phyloP scores from a whole-genome alignment of 1,140 invertebrate species.

The Temnothorax longispinosus region DNA sequence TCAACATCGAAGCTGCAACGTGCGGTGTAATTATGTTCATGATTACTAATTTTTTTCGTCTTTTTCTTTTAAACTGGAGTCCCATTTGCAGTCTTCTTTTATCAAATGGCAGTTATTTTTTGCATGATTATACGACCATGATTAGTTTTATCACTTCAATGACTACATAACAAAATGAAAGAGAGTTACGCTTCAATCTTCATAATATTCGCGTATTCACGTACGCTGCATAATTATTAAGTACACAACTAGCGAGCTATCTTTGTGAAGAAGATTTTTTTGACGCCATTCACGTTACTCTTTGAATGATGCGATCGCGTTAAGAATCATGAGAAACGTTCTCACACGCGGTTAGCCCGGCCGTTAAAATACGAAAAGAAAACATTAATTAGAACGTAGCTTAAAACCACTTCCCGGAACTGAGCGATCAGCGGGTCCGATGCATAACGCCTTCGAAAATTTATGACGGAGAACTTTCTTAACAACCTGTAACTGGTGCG shows the following conservation, averaged over 20 bases:
- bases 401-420: constrained; percentile 19
- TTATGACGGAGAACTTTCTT: constrained; percentile 67
- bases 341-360: background rate
- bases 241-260: background rate
- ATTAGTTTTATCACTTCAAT: constrained; percentile 22
- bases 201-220: background rate
- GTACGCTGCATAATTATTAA: background rate
- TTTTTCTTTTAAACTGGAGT: background rate
- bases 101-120: background rate
- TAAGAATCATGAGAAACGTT: constrained; percentile 29
- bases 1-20: background rate
- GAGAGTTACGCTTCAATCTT: background rate
- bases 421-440: constrained; percentile 10
- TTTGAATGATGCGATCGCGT: constrained; percentile 17
- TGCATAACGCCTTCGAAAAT: constrained; percentile 58
- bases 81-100: background rate
- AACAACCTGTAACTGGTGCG: constrained; percentile 68
- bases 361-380: constrained; percentile 56
- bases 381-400: constrained; percentile 70
- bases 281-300: background rate
- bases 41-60: background rate
- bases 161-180: background rate
- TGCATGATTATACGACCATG: background rate
- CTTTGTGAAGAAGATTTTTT: background rate
- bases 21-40: constrained; percentile 19